These are phyloP conservation scores for Sebastes vulpes DNA, from an alignment of 2,797 vertebrate species.

Conservation along the genomic window DNA sequence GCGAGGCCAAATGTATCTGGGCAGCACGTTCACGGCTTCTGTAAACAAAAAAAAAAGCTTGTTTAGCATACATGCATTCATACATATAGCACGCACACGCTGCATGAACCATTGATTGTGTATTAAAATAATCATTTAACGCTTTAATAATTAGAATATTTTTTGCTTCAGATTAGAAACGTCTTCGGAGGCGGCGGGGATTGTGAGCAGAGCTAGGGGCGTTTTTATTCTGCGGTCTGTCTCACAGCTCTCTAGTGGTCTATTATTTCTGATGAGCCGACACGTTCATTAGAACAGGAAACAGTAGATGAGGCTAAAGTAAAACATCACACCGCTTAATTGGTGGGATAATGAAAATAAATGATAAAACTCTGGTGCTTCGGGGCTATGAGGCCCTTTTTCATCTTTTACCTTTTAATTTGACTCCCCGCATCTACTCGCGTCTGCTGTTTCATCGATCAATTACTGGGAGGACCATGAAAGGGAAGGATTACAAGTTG, in stretches of 20 bases:
- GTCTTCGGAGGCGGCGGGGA: constrained; percentile 19
- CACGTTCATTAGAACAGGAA: constrained; percentile 77
- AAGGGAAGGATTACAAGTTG: constrained; percentile 59
- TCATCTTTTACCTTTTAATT: constrained; percentile 78
- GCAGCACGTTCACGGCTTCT: constrained; percentile 16
- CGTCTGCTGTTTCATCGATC: constrained; percentile 62
- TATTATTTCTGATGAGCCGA: constrained; percentile 79
- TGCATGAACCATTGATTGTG: constrained; percentile 25
- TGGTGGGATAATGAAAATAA: constrained; percentile 78
- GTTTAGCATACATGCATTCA: neutral
- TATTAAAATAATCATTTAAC: constrained; percentile 33
- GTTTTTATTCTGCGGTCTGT: constrained; percentile 63
- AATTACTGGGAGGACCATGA: constrained; percentile 46
- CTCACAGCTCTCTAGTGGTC: constrained; percentile 73
- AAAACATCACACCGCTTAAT: constrained; percentile 75
- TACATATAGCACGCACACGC: neutral
- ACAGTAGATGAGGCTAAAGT: constrained; percentile 67
- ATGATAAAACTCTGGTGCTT: constrained; percentile 68
- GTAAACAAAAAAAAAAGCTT: constrained; percentile 31
- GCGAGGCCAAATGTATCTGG: constrained; percentile 56
- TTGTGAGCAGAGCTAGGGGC: constrained; percentile 28
- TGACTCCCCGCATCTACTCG: constrained; percentile 43
- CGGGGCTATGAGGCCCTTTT: constrained; percentile 42
- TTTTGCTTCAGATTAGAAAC: constrained; percentile 46
- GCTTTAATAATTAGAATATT: constrained; percentile 55